phyloP scores from a whole-genome alignment of 1,140 invertebrate genomes.

The Polyergus mexicanus region DNA sequence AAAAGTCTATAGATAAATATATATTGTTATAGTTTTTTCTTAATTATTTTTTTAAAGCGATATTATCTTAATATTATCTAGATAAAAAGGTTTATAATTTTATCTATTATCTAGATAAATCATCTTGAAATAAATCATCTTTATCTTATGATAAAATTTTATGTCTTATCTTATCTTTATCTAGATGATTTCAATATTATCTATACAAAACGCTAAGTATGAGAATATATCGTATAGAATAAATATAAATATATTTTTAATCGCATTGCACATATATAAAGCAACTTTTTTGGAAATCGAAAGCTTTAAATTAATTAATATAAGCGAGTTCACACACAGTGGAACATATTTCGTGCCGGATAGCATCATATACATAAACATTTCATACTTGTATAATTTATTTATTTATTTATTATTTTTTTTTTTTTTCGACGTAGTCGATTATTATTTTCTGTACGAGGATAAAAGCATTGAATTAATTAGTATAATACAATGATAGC shows the following conservation, averaged over 20 bases:
- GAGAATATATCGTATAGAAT: background rate
- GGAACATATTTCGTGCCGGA: conserved; percentile 14
- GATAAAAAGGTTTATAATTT: no score
- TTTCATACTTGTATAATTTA: conserved; percentile 31
- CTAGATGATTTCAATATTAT: no score
- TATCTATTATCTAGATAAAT: no score
- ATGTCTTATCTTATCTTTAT: no score
- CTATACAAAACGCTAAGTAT: no score
- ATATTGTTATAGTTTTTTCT: no score
- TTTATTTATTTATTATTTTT: conserved; percentile 42
- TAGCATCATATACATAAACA: conserved; percentile 38
- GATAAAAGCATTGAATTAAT: conserved; percentile 58
- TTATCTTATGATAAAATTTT: no score
- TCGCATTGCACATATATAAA: background rate
- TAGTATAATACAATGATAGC: conserved; percentile 60
- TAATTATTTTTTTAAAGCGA: no score
- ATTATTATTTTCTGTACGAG: conserved; percentile 55
- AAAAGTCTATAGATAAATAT: no score
- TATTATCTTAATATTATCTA: no score
- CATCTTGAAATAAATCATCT: no score
- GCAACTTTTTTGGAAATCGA: conserved; percentile 11
- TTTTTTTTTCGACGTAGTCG: conserved; percentile 51
- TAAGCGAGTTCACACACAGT: conserved; percentile 15
- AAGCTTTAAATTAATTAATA: conserved; percentile 41
- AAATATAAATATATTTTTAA: background rate